phyloP scores from a whole-genome alignment of 1,140 invertebrate species.

The Zaprionus gabonicus region DNA sequence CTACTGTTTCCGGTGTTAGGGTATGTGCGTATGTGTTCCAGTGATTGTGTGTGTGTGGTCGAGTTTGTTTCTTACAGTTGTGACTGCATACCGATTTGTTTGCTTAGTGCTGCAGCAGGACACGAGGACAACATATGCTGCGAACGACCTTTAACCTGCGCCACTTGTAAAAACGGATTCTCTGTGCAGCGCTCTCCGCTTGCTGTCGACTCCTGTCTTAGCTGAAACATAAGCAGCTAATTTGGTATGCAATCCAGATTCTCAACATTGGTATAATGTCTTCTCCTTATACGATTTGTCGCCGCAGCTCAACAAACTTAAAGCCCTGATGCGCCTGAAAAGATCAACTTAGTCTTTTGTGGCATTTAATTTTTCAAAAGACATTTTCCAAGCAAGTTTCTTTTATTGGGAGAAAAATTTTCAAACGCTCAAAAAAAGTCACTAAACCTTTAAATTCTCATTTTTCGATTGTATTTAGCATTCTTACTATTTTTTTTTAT shows the following conservation, averaged over 20 bases:
- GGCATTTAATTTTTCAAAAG: background rate
- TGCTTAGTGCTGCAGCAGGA: conserved; percentile 69
- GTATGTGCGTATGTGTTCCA: conserved; percentile 14
- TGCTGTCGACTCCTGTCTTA: conserved; percentile 1
- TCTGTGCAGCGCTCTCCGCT: background rate
- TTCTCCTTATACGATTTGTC: conserved; percentile 52
- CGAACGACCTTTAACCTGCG: conserved; percentile 74
- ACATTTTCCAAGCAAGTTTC: background rate
- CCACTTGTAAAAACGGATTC: conserved; percentile 46
- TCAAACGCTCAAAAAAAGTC: too few relatives aligned
- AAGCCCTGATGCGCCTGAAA: background rate
- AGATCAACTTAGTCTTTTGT: conserved; percentile 12
- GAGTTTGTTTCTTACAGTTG: conserved; percentile 65
- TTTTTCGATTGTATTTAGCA: too few relatives aligned
- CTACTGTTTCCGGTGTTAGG: conserved; percentile 70
- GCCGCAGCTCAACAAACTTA: conserved; percentile 12
- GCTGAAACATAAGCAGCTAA: conserved; percentile 50
- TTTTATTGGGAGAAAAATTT: too few relatives aligned
- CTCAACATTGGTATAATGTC: conserved; percentile 75
- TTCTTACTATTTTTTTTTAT: too few relatives aligned
- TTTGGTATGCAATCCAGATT: conserved; percentile 78
- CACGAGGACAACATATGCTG: conserved; percentile 71
- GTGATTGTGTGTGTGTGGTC: conserved; percentile 23
- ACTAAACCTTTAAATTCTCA: too few relatives aligned
- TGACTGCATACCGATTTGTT: conserved; percentile 84